Percentiles rank a stretch among this genome's conserved stretches.
These are phyloP conservation scores for Seira musarum DNA, from an alignment of 2,888 invertebrate species.

Conservation along the genomic window DNA sequence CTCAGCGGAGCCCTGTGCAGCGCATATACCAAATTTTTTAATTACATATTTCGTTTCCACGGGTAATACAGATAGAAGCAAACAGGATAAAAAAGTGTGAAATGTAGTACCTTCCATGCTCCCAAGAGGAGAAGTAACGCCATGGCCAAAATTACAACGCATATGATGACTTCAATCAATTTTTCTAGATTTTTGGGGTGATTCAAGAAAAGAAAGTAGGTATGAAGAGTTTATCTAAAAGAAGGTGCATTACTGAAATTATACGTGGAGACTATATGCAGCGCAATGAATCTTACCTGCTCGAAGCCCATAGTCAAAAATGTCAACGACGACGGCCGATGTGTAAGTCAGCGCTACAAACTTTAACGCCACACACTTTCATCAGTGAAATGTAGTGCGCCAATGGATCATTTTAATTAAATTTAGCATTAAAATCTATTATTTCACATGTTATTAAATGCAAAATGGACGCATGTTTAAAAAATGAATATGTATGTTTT, in stretches of 20 bases:
- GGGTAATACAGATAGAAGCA: background rate
- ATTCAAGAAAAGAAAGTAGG: conserved; percentile 8
- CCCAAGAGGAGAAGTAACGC: conserved; percentile 62
- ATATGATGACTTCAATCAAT: conserved; percentile 57
- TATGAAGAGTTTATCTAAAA: background rate
- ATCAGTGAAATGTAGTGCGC: conserved; percentile 24
- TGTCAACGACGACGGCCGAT: conserved; percentile 10
- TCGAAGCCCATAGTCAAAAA: conserved; percentile 26
- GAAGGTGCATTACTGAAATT: background rate
- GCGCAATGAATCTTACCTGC: conserved; percentile 22
- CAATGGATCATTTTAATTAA: background rate
- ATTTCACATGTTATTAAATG: too few species aligned
- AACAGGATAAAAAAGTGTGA: background rate
- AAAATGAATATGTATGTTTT: too few species aligned
- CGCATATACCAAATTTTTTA: conserved; percentile 3
- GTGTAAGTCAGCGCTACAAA: conserved; percentile 28
- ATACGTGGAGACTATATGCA: too few species aligned
- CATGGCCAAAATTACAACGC: conserved; percentile 43
- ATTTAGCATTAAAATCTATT: background rate
- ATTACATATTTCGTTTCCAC: too few species aligned
- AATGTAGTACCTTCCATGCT: conserved; percentile 61
- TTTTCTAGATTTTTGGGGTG: conserved; percentile 32
- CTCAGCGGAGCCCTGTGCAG: conserved; percentile 60
- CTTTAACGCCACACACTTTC: conserved; percentile 52
- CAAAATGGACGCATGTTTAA: too few species aligned